phyloP scores from a whole-genome alignment of 2,888 invertebrate species.

The Drosophila histrio region DNA sequence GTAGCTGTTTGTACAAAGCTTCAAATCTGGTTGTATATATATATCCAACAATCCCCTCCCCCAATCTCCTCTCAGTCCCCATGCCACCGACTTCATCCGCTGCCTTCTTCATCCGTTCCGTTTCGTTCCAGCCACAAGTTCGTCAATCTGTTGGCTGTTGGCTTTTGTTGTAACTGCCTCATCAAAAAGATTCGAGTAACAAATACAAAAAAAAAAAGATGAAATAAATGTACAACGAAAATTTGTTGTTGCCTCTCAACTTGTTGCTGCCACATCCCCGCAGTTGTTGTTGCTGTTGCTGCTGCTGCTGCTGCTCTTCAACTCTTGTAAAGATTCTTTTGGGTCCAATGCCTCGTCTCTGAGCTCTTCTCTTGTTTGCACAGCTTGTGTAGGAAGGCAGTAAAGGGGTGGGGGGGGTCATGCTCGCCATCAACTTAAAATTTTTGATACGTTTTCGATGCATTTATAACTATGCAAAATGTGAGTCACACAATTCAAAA shows the following conservation, averaged over 20 bases:
- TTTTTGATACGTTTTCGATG: conserved; percentile 34
- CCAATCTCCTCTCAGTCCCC: neutral
- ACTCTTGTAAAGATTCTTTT: conserved; percentile 56
- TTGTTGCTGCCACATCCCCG: conserved; percentile 9
- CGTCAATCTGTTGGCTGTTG: conserved; percentile 67
- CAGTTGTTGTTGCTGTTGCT: neutral
- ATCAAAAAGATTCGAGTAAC: conserved; percentile 65
- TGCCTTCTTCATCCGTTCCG: conserved; percentile 37
- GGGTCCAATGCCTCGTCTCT: conserved; percentile 23
- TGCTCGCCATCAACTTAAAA: neutral
- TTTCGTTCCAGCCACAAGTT: conserved; percentile 60
- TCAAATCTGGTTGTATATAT: conserved; percentile 69
- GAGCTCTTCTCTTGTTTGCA: conserved; percentile 31
- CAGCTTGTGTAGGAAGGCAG: conserved; percentile 17
- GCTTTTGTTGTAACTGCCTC: conserved; percentile 74
- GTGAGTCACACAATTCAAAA: conserved; percentile 5
- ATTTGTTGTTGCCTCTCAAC: conserved; percentile 36
- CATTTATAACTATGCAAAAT: conserved; percentile 21
- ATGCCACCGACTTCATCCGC: conserved; percentile 3
- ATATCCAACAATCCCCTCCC: conserved; percentile 17
- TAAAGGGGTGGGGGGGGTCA: neutral
- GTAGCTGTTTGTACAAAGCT: conserved; percentile 74
- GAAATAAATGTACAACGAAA: conserved; percentile 20
- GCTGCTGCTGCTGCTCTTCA: conserved; percentile 37
- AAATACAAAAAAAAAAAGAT: conserved; percentile 4